These are phyloP conservation scores for Drosophila quasianomalipes DNA, from an alignment of 2,888 invertebrate genomes.

Conservation along the genomic window DNA sequence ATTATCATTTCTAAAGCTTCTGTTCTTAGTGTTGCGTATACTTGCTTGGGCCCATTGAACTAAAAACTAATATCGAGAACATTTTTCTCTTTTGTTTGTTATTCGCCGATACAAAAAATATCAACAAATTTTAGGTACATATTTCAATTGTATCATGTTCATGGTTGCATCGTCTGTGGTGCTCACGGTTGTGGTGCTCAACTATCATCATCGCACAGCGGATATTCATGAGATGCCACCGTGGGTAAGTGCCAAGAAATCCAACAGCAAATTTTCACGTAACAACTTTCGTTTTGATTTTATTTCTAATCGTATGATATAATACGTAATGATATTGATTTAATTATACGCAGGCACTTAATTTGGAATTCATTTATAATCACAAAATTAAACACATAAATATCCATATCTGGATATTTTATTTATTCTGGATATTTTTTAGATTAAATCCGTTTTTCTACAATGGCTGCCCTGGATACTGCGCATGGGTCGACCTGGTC, in stretches of 20 bases:
- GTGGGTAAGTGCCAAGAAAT: slow-evolving; percentile 91
- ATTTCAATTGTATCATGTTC: slow-evolving; percentile 99
- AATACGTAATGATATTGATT: background rate
- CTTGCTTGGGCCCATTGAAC: slow-evolving; percentile 17
- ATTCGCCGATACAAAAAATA: slow-evolving; percentile 16
- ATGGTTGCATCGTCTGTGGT: slow-evolving; percentile 99
- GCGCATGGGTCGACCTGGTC: slow-evolving; percentile 97
- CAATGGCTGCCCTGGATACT: slow-evolving; percentile 99
- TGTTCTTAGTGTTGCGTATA: slow-evolving; percentile 71
- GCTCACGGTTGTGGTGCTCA: slow-evolving; percentile 97
- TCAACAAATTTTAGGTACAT: slow-evolving; percentile 91
- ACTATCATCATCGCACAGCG: slow-evolving; percentile 98
- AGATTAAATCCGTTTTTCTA: slow-evolving; percentile 97
- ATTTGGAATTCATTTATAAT: background rate
- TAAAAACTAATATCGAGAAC: slow-evolving; percentile 52
- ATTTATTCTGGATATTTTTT: no score
- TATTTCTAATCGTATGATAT: background rate
- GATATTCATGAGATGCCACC: slow-evolving; percentile 98
- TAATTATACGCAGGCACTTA: background rate
- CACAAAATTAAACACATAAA: background rate
- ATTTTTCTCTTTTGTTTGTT: slow-evolving; percentile 48
- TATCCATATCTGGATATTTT: background rate
- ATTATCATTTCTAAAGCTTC: slow-evolving; percentile 68
- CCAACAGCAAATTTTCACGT: background rate
- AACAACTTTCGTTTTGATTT: no score